Conservation (phyloP, 2,888 invertebrate species). For the Hedya salicella region DNA sequence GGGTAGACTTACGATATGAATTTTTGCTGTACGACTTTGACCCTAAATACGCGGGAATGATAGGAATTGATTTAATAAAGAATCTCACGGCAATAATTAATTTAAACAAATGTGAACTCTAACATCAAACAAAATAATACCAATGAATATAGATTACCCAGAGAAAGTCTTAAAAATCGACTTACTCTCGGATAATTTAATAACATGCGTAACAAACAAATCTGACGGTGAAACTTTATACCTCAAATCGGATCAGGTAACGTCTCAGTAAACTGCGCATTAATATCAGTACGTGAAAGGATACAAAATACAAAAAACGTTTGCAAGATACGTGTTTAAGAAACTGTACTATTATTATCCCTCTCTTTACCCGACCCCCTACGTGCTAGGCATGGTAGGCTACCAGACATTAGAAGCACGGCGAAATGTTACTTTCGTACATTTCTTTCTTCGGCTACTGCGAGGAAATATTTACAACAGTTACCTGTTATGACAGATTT, state of each 20-base stretch:
- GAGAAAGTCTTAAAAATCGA: conserved; percentile 8
- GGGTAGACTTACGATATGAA: conserved; percentile 47
- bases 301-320: too few species aligned
- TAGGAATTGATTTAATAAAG: conserved; percentile 23
- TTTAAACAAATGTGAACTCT: conserved; percentile 12
- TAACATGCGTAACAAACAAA: not conserved
- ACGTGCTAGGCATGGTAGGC: too few species aligned
- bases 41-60: conserved; percentile 17
- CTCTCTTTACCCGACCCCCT: too few species aligned
- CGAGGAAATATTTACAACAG: too few species aligned
- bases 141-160: conserved; percentile 6
- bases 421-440: too few species aligned
- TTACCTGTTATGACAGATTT: too few species aligned
- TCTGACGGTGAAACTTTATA: not conserved
- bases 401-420: too few species aligned
- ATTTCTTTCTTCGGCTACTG: too few species aligned
- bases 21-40: conserved; percentile 53
- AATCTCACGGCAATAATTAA: conserved; percentile 1
- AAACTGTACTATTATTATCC: too few species aligned
- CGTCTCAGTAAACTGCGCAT: not conserved
- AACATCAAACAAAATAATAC: not conserved
- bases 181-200: conserved; percentile 3
- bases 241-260: conserved; percentile 2
- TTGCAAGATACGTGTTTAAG: too few species aligned
- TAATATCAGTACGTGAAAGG: conserved; percentile 4